A percentile compares a stretch with the other conserved stretches of the same genome.
These are phyloP conservation scores for Aphelinus certus DNA, from an alignment of 1,140 invertebrate genomes.

Conservation along the genomic window DNA sequence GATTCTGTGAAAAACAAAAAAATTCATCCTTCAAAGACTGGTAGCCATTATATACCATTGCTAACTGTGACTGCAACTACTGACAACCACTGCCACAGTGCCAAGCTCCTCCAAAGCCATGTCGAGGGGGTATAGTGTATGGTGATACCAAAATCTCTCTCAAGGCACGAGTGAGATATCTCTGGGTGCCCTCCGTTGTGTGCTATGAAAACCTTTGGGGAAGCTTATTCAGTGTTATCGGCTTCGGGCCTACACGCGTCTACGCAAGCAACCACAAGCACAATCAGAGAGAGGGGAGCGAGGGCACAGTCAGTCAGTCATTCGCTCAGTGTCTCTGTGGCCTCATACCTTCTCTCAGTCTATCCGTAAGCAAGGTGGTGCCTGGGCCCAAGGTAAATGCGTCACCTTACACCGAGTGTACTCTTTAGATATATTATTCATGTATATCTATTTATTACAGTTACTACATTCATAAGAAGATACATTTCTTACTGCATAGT, in stretches of 20 bases:
- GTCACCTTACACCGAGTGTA: conserved; percentile 67
- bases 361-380: conserved; percentile 67
- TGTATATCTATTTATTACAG: conserved; percentile 47
- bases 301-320: conserved; percentile 28
- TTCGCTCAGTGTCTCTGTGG: conserved; percentile 35
- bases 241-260: conserved; percentile 29
- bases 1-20: neutral
- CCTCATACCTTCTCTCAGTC: conserved; percentile 66
- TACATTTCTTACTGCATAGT: neutral
- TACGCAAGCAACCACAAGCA: conserved; percentile 58
- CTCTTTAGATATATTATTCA: conserved; percentile 63
- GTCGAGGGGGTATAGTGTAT: conserved; percentile 9
- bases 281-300: conserved; percentile 59
- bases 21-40: neutral
- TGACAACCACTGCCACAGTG: conserved; percentile 25
- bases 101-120: conserved; percentile 34
- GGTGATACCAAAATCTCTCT: conserved; percentile 27
- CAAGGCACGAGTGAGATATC: conserved; percentile 30
- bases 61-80: conserved; percentile 31
- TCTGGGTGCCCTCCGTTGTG: conserved; percentile 26
- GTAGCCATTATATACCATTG: neutral
- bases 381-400: conserved; percentile 68
- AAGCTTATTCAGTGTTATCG: conserved; percentile 19
- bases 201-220: conserved; percentile 23
- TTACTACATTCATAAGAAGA: conserved; percentile 22